These are phyloP conservation scores for Himalopsyche phryganea DNA, from an alignment of 1,140 invertebrate genomes.

Conservation along the genomic window DNA sequence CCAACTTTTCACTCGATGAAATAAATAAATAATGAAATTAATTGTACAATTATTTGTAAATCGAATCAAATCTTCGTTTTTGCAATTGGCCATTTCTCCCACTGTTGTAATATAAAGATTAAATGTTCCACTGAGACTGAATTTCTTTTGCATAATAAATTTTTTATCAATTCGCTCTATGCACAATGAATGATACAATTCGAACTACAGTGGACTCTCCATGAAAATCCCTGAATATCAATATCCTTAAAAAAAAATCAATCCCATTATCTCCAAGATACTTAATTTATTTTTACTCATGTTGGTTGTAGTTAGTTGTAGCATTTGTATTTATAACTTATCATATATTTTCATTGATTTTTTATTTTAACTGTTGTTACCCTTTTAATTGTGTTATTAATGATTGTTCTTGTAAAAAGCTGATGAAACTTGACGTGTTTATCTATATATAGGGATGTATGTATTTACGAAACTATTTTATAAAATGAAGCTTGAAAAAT, in stretches of 20 bases:
- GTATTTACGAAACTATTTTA: not conserved
- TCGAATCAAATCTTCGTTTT: slow-evolving; percentile 52
- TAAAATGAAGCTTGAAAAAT: not conserved
- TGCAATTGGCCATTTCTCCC: slow-evolving; percentile 55
- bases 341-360: slow-evolving; percentile 19
- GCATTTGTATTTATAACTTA: slow-evolving; percentile 19
- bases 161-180: not conserved
- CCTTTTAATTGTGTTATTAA: slow-evolving; percentile 32
- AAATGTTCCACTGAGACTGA: slow-evolving; percentile 26
- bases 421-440: slow-evolving; percentile 23
- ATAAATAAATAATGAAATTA: slow-evolving; percentile 14
- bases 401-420: slow-evolving; percentile 33
- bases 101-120: slow-evolving; percentile 12
- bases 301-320: slow-evolving; percentile 13
- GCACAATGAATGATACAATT: slow-evolving; percentile 5
- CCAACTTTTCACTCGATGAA: slow-evolving; percentile 24
- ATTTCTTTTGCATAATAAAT: not conserved
- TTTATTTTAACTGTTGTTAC: slow-evolving; percentile 34
- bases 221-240: slow-evolving; percentile 3
- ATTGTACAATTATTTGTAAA: slow-evolving; percentile 8
- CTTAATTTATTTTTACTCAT: slow-evolving; percentile 19
- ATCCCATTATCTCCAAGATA: too few species aligned
- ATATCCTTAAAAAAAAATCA: not conserved
- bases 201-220: slow-evolving; percentile 3
- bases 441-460: not conserved